Conservation (phyloP, 2,797 vertebrate genomes). For the Sus cebifrons region DNA sequence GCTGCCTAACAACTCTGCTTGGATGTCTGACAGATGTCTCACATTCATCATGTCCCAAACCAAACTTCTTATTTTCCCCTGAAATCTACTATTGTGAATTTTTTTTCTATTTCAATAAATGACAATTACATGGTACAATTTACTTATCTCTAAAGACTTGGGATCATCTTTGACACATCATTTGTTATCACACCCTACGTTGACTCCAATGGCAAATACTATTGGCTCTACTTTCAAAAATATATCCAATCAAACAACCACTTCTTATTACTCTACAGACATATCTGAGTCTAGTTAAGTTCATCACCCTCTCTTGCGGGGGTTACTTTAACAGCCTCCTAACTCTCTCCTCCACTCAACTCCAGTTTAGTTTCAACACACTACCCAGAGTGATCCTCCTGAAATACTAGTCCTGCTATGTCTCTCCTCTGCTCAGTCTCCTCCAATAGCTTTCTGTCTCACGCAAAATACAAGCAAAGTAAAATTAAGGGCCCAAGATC, state of each 20-base stretch:
- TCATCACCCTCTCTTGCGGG: neutral
- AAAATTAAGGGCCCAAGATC: neutral
- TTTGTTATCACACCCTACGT: neutral
- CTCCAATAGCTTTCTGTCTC: neutral
- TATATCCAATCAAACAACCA: neutral
- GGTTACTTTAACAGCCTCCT: constrained; percentile 17
- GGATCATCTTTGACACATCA: neutral
- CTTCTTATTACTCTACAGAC: neutral
- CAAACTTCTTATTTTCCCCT: neutral
- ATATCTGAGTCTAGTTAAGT: neutral
- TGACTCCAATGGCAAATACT: neutral
- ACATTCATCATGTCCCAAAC: neutral
- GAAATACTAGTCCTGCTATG: neutral
- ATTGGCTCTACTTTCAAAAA: neutral
- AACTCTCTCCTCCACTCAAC: neutral
- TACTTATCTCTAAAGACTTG: neutral
- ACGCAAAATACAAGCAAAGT: neutral
- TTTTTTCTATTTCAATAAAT: neutral
- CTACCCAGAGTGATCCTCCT: neutral
- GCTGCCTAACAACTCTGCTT: neutral
- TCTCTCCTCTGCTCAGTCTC: neutral
- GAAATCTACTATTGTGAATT: constrained; percentile 13
- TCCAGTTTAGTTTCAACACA: neutral
- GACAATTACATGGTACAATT: neutral
- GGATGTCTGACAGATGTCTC: neutral